Percentiles rank a stretch among this genome's conserved stretches.
These are phyloP conservation scores for Seira sanloemensis DNA, from an alignment of 2,888 invertebrate genomes.

Conservation along the genomic window DNA sequence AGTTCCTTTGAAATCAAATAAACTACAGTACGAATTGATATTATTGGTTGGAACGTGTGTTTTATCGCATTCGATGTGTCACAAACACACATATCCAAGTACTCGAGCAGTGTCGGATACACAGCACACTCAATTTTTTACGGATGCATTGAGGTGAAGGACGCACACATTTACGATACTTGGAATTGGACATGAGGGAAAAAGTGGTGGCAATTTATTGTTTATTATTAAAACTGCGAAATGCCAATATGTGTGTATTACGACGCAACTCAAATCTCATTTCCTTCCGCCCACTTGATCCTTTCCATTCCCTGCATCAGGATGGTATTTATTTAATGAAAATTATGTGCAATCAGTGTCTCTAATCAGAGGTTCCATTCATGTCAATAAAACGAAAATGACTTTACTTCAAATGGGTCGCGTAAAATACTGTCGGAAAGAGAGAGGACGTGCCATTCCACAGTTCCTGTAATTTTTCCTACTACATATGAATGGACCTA, in stretches of 20 bases:
- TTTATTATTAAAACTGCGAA: neutral
- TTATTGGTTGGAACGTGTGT: neutral
- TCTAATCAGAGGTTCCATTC: neutral
- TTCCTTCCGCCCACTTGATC: neutral
- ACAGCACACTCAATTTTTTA: neutral
- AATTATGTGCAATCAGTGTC: neutral
- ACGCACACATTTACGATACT: neutral
- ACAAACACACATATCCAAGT: neutral
- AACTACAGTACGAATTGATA: neutral
- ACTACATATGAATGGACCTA: neutral
- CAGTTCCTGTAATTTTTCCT: neutral
- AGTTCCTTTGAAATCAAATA: neutral
- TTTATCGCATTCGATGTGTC: neutral
- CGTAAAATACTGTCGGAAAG: neutral
- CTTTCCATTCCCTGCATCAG: neutral
- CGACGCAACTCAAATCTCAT: neutral
- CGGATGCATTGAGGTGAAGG: neutral
- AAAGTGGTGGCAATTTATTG: neutral
- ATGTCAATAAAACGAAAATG: neutral
- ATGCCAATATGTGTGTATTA: neutral
- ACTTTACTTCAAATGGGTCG: neutral
- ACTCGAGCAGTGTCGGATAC: neutral
- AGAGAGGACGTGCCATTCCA: neutral
- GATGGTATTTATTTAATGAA: neutral
- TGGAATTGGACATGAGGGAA: neutral